phyloP scores from a whole-genome alignment of 2,113 vertebrate genomes.

The Myotis yumanensis region DNA sequence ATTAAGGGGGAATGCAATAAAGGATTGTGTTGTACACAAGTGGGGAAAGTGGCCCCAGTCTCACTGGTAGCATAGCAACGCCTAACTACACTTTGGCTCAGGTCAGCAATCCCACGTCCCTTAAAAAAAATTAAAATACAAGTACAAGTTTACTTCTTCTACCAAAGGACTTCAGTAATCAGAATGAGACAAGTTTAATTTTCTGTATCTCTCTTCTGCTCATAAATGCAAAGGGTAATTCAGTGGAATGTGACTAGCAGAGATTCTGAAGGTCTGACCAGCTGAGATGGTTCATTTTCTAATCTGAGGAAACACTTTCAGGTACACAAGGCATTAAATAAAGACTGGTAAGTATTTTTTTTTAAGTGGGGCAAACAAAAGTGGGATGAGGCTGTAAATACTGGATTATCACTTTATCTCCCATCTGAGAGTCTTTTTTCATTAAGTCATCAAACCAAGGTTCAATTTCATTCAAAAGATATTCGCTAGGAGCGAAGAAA shows the following conservation, averaged over 20 bases:
- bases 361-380: background rate
- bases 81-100: background rate
- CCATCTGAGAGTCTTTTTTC: background rate
- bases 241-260: background rate
- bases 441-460: background rate
- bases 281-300: background rate
- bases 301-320: background rate
- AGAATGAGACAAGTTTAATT: background rate
- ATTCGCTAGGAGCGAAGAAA: background rate
- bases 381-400: background rate
- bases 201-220: background rate
- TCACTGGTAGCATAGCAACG: background rate
- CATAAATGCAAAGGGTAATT: background rate
- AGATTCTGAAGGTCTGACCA: background rate
- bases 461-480: background rate
- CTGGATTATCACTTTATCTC: background rate
- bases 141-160: background rate
- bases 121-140: background rate
- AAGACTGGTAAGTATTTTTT: background rate
- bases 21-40: constrained; percentile 51
- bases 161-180: background rate
- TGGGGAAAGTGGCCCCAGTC: background rate
- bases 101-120: background rate
- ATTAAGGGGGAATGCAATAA: constrained; percentile 68
- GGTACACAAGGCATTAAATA: background rate